phyloP scores from a whole-genome alignment of 2,797 vertebrate genomes.

The Pteropus rufus region DNA sequence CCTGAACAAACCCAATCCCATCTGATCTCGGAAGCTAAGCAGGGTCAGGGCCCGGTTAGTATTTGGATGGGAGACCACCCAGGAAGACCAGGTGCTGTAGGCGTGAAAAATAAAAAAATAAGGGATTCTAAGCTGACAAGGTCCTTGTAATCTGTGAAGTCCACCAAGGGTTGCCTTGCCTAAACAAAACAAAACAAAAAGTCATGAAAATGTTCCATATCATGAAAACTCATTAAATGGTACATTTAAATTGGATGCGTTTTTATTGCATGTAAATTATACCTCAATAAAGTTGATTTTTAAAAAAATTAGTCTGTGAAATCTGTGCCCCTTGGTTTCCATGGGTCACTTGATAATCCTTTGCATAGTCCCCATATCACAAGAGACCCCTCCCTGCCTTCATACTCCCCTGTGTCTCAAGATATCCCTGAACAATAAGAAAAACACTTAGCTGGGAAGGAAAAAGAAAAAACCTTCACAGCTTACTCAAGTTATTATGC shows the following conservation, averaged over 20 bases:
- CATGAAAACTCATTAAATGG: not conserved
- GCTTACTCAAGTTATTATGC: not conserved
- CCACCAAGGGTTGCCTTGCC: too few species aligned
- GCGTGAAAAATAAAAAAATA: too few species aligned
- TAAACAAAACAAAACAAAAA: not conserved
- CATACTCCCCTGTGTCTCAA: not conserved
- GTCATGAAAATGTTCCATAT: not conserved
- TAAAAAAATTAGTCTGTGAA: not conserved
- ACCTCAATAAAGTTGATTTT: not conserved
- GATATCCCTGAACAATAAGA: not conserved
- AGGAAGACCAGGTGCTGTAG: too few species aligned
- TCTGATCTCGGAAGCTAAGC: too few species aligned
- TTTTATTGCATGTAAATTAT: not conserved
- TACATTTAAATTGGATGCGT: not conserved
- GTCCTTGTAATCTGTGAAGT: too few species aligned
- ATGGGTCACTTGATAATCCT: not conserved
- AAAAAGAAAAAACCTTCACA: not conserved
- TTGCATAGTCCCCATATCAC: not conserved
- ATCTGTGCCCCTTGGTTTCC: not conserved
- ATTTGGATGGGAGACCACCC: too few species aligned
- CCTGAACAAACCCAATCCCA: too few species aligned
- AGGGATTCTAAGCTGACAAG: too few species aligned
- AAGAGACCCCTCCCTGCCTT: not conserved
- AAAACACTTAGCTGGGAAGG: not conserved
- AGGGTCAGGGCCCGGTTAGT: too few species aligned